Base-by-base conservation (phyloP, 2,113 vertebrate genomes). In the Cettia cetti region DNA sequence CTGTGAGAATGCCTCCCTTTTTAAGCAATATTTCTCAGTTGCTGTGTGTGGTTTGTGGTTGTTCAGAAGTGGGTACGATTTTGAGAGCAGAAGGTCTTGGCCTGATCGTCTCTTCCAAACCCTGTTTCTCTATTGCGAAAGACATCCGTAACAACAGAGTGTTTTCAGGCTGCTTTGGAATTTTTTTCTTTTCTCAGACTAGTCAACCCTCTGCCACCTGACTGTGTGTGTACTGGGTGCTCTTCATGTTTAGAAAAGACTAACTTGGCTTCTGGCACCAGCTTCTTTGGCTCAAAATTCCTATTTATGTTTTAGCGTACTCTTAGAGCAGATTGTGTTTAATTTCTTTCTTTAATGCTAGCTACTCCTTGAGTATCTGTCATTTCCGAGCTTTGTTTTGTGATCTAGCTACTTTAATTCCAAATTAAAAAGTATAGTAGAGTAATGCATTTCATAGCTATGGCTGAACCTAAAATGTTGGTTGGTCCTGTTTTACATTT, bases 1-100 rank as follows among this genome's bases (percentile, higher is more conserved):
- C 17, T 60, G 20, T 56, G 57, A 92, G 69, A 84, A 75, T 44
- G 28, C 28, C 40, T 87, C 30, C 27, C 16, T 85, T 89, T 49
- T 80, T 15, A 79, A 82, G 53, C 37, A 28, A 33, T 65, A 44
- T 49, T 81, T 82, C 70, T 77, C 40, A 63, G 68, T 60, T 49
- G 53, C 69, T 87, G 42, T 37, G n/a, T 59, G 86, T 89, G 72
- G 86, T 90, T 95, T 95, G 93, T 91, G 77, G 86, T 53, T 79
- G 27, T 57, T 92, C 77, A 91, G 84, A 95, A 82, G 82, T 37
- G 57, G 86, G 44, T 87, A 90, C 3, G n/a, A 44, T 89, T 94
- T 86, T 84, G 54, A 79, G 86, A 78, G 60, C 10, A 4, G 64
- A 68, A 89, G 59, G 74, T 84, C 65, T 61, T 79, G 31, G 57